Conservation (phyloP, 1,140 invertebrate genomes). For the Rhagoletis zephyria region DNA sequence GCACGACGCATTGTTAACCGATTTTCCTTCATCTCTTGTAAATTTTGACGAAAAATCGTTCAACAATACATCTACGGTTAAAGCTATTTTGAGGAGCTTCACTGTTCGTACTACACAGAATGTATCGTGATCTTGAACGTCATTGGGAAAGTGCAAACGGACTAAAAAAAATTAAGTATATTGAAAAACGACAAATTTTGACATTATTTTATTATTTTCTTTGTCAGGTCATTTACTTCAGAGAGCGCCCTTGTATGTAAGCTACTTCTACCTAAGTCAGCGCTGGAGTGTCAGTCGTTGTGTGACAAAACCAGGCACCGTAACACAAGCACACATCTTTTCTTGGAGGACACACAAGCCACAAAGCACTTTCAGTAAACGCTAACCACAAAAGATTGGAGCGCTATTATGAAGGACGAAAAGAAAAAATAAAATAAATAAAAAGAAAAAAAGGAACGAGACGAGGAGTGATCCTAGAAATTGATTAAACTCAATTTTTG, state of each 20-base stretch:
- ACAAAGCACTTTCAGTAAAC: conserved; percentile 32
- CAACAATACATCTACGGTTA: no score
- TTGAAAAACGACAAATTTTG: no score
- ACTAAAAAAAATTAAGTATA: no score
- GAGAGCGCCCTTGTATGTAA: not conserved
- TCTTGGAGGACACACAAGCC: not conserved
- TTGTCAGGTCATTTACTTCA: no score
- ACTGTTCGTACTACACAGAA: no score
- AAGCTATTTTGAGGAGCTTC: no score
- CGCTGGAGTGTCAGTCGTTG: not conserved
- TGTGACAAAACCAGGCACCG: conserved; percentile 16
- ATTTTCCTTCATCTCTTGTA: no score
- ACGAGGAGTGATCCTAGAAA: conserved; percentile 48
- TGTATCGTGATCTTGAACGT: no score
- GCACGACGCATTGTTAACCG: no score
- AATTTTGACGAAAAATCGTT: no score
- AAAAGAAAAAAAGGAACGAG: not conserved
- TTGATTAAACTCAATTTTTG: conserved; percentile 52
- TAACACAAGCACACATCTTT: not conserved
- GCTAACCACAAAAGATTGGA: conserved; percentile 17
- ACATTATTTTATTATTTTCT: no score
- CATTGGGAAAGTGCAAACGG: no score
- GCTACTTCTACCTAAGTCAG: not conserved
- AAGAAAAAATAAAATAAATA: not conserved
- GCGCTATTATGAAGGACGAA: not conserved